Conservation (phyloP, 2,797 vertebrate genomes). For the Rallus crepitans region DNA sequence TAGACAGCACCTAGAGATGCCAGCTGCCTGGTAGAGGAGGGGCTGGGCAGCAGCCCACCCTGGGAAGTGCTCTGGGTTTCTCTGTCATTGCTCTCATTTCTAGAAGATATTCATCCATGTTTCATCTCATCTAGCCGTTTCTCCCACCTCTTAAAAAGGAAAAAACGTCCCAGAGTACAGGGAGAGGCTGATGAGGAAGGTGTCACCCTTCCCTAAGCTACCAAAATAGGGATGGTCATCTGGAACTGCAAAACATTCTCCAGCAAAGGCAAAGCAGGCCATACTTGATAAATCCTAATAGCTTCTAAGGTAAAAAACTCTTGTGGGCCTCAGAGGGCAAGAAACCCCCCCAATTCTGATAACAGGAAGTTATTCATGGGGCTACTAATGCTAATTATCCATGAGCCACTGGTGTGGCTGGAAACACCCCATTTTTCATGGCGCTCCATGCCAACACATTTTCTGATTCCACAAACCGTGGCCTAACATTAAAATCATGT, state of each 20-base stretch:
- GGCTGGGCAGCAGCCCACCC: fast-evolving
- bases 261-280: background rate
- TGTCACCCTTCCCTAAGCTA: background rate
- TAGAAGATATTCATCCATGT: background rate
- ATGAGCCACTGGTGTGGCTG: background rate
- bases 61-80: background rate
- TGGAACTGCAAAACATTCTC: background rate
- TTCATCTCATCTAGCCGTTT: background rate
- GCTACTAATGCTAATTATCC: background rate
- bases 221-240: background rate
- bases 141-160: background rate
- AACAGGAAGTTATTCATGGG: background rate
- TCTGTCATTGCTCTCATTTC: background rate
- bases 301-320: background rate
- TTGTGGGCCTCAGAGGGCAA: background rate
- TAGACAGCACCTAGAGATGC: background rate
- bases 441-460: background rate
- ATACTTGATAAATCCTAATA: background rate
- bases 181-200: background rate
- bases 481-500: background rate
- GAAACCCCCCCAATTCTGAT: background rate
- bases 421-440: background rate
- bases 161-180: background rate
- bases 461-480: background rate
- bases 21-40: background rate